Evolutionary conservation across 2,113 vertebrate genomes (phyloP).

Genomic region (Podarcis cretensis): DNA sequence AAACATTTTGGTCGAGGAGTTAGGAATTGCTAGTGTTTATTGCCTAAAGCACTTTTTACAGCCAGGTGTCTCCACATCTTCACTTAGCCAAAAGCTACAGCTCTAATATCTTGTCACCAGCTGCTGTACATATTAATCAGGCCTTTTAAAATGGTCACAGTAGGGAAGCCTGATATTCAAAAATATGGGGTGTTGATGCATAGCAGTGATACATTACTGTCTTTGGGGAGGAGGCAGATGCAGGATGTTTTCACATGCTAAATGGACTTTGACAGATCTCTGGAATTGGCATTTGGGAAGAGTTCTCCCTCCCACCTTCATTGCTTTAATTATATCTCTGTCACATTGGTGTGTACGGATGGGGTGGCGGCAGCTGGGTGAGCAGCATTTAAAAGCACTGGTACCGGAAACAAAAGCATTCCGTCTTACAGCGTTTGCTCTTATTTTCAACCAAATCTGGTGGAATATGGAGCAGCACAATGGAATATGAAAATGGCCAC

Average conservation of each 20-base stretch:
- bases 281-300: constrained; percentile 54
- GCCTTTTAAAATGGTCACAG: not conserved
- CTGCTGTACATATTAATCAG: constrained; percentile 3
- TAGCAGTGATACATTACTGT: constrained; percentile 26
- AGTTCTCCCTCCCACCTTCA: constrained; percentile 49
- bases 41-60: constrained; percentile 19
- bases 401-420: not conserved
- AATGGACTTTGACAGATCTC: constrained; percentile 61
- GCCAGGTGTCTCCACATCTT: not conserved
- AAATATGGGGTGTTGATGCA: constrained; percentile 34
- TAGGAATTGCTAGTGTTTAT: not conserved
- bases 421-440: not conserved
- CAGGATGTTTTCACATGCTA: constrained; percentile 36
- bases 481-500: not conserved
- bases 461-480: not conserved
- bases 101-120: not conserved
- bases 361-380: fast-evolving
- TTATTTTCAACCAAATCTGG: not conserved
- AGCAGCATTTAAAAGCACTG: not conserved
- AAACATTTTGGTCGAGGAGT: not conserved
- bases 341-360: not conserved
- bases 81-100: not conserved
- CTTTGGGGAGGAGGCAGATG: constrained; percentile 46
- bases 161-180: not conserved
- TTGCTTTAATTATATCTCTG: constrained; percentile 38